Evolutionary conservation across 64 coral and sea anemone genomes (phyloP), one percentile per base, ranked within the genome.

Genomic region (Porites australiensis): DNA sequence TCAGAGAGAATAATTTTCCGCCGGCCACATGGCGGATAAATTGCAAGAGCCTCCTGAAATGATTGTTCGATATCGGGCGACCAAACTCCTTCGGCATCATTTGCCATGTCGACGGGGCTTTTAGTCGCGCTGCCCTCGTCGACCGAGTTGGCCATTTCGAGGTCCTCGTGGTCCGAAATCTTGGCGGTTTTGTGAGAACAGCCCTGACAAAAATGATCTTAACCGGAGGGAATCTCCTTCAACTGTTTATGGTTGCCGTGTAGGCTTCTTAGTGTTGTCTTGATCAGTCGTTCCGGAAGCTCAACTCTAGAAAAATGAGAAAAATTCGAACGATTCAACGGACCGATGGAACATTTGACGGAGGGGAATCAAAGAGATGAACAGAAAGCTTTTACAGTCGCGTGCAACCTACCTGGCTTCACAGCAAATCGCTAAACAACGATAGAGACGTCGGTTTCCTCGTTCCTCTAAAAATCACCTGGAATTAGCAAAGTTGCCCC

Each of bases 11-110:
- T 99, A 77, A 99, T 99, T 95, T 99, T 99, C 51, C 98, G 73
- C 73, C 98, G 77, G 62, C 98, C 98, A 96, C 98, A 99, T 27
- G 98, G 98, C 47, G 98, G 98, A 67, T 99, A 99, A 79, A 99
- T 99, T 3, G 98, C 98, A 58, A 99, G 77, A 68, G 98, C 98
- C 51, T 99, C 98, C 91, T 99, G 98, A 77, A 99, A 99, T 50
- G 94, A 96, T 27, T 99, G 98, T 64, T 99, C 98, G 55, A 99
- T 99, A 83, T 99, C 98, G 64, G 98, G 98, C 80, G 94, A 96
- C 98, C 98, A 99, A 94, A 99, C 98, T 83, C 98, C 98, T 94
- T 99, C 98, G 80, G 98, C 98, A 99, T 99, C 98, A 62, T 92
- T 99, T 5, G 98, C 98, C 98, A 99, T 99, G 77, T 99, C 98